Percentiles rank a stretch among this genome's conserved stretches.
Evolutionary conservation across 2,113 vertebrate species (phyloP).

Genomic region (Tachysurus vachellii): DNA sequence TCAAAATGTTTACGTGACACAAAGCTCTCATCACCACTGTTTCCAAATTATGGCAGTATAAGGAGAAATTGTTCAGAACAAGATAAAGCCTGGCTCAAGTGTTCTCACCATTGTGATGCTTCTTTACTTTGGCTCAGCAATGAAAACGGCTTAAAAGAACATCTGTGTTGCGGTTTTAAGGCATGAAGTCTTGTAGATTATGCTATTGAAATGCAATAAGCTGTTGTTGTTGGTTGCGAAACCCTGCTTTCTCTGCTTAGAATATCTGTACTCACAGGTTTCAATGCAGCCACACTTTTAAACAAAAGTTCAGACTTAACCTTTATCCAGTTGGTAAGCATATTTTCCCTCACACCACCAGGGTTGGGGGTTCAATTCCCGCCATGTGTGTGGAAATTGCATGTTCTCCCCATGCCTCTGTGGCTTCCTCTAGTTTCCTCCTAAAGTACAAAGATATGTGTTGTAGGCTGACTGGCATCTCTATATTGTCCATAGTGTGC

Average conservation of each 20-base stretch:
- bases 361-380: too few relatives aligned
- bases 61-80: neutral
- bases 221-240: neutral
- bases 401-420: too few relatives aligned
- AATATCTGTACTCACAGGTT: neutral
- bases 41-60: neutral
- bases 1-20: neutral
- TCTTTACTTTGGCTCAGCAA: neutral
- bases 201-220: neutral
- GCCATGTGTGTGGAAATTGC: too few relatives aligned
- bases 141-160: neutral
- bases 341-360: too few relatives aligned
- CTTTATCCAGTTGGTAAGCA: too few relatives aligned
- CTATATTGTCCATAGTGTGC: too few relatives aligned
- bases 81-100: neutral
- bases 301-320: too few relatives aligned
- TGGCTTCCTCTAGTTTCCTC: too few relatives aligned
- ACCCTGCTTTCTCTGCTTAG: neutral
- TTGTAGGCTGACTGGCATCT: too few relatives aligned
- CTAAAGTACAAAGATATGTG: too few relatives aligned
- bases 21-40: neutral
- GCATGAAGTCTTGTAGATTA: neutral
- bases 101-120: neutral
- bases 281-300: neutral
- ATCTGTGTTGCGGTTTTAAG: neutral